A percentile compares a stretch with the other conserved stretches of the same genome.
Conservation (phyloP, 2,797 vertebrate species). For the Chiloscyllium punctatum region DNA sequence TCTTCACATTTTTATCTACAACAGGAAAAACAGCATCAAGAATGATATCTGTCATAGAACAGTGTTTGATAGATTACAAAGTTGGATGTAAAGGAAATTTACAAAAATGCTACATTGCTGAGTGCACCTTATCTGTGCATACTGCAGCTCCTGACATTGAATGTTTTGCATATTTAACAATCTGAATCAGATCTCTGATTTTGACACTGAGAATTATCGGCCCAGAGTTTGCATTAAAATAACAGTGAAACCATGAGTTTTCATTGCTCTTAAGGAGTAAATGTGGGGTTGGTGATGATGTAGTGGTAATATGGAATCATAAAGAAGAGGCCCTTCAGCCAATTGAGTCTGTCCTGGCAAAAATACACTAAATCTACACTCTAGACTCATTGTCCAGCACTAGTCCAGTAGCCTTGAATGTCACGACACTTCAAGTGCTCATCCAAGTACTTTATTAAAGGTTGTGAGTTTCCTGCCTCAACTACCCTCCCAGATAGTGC, state of each 20-base stretch:
- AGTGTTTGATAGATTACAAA: conserved; percentile 2
- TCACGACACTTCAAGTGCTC: too few species aligned
- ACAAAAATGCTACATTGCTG: not conserved
- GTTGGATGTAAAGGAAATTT: not conserved
- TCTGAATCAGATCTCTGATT: not conserved
- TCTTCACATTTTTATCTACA: conserved; percentile 39
- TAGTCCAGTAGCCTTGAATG: too few species aligned
- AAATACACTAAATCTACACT: too few species aligned
- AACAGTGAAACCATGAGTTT: not conserved
- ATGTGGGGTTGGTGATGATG: not conserved
- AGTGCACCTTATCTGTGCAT: not conserved
- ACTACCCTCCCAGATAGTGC: too few species aligned
- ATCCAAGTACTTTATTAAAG: too few species aligned
- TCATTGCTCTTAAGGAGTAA: not conserved
- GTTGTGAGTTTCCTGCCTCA: too few species aligned
- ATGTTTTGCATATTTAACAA: not conserved
- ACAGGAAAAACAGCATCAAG: conserved; percentile 41
- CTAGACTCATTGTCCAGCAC: too few species aligned
- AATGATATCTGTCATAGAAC: conserved; percentile 42
- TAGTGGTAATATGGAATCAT: too few species aligned
- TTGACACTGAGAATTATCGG: not conserved
- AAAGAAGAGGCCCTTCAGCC: too few species aligned
- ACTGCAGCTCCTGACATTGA: not conserved
- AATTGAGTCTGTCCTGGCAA: too few species aligned
- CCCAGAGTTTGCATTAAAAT: not conserved